Base-by-base conservation (phyloP, 2,113 vertebrate species). In the Oryzias celebensis region DNA sequence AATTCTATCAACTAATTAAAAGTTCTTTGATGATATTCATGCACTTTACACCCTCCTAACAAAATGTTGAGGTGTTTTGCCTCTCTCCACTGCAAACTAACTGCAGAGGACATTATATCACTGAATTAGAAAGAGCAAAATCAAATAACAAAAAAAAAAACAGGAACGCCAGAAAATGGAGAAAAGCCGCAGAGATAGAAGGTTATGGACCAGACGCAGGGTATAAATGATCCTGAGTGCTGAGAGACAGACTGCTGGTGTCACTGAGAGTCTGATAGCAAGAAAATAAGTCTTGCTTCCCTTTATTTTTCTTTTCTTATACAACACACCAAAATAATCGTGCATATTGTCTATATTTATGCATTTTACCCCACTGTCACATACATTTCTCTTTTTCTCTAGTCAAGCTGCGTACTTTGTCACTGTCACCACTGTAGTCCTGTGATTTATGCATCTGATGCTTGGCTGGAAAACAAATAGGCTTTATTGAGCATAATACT, bases 21-120 rank as follows among this genome's bases (percentile, higher is more conserved):
- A 3, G 8, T 10, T 13, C 10, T 10, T 36, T 36, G 2, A 3
- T 36, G 36, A 36, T 36, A 36, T 36, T 1, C 23, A 50, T 0
- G 14, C 62, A 52, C 52, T 42, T 15, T 58, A 42, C 68, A 28
- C 56, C 50, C 71, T 24, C 47, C 48, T 62, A 68, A 58, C 62
- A 61, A 75, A 53, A 71, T 66, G 66, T 65, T 47, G 46, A 42
- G 71, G 77, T 42, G 50, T 76, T 71, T 64, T 61, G 58, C 63
- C 59, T 52, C 61, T 62, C 81, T 71, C 71, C 81, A 48, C 68
- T 42, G 56, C 80, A 79, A 86, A 86, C 88, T 66, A 81, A 70
- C 73, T 76, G 77, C 70, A 75, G 65, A 12, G 68, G 77, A 78
- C 84, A 69, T 74, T 58, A 84, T 83, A 75, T 71, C 50, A 62